Evolutionary conservation across 2,113 vertebrate species (phyloP).

Genomic region (Sterna hirundo): DNA sequence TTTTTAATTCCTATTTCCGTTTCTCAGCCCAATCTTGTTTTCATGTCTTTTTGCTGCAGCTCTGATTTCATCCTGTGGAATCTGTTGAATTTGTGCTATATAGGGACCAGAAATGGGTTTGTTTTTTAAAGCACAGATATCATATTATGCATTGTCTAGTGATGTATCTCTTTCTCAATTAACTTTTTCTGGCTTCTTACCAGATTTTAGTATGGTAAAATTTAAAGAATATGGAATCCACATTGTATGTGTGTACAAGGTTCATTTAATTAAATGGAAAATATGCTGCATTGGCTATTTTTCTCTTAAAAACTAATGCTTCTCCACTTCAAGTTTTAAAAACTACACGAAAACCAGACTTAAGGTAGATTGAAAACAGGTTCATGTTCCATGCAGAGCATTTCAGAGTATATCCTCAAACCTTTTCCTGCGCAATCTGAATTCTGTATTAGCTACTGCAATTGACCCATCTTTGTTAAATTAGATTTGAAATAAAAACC

Average conservation of each 20-base stretch:
- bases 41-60: background rate
- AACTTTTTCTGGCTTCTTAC: background rate
- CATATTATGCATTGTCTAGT: background rate
- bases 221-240: background rate
- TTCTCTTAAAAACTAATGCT: background rate
- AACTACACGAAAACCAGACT: background rate
- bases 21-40: background rate
- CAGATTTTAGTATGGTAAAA: background rate
- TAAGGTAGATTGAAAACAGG: slow-evolving; percentile 5
- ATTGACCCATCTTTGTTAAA: slow-evolving; percentile 6
- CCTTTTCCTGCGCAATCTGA: background rate
- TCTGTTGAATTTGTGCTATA: background rate
- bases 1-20: background rate
- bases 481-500: background rate
- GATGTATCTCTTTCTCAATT: background rate
- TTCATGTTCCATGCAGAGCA: background rate
- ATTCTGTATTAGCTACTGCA: slow-evolving; percentile 5
- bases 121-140: background rate
- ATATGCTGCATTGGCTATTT: background rate
- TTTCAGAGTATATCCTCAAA: background rate
- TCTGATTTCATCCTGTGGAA: background rate
- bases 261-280: slow-evolving; percentile 20
- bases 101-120: background rate
- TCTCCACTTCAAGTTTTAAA: background rate
- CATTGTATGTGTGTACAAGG: background rate